Percentiles rank a stretch among this genome's conserved stretches.
Evolutionary conservation across 1,140 invertebrate species (phyloP).

Genomic region (Brachionus rubens): DNA sequence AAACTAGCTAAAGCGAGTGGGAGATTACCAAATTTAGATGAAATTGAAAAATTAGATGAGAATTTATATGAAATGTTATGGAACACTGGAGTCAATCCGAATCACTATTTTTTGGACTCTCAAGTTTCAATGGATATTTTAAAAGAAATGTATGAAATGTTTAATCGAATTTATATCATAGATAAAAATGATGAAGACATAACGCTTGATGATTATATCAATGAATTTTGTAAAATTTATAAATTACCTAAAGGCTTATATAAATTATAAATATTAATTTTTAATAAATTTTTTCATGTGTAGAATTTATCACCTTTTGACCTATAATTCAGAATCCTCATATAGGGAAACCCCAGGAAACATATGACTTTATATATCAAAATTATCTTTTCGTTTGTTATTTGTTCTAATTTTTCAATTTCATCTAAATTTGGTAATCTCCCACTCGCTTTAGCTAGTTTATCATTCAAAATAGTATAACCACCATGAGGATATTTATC

Average conservation of each 20-base stretch:
- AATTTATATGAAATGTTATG: constrained; percentile 36
- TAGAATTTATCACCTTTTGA: no score
- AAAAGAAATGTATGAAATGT: constrained; percentile 9
- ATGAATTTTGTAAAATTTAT: background rate
- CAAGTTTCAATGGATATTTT: background rate
- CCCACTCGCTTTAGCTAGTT: constrained; percentile 18
- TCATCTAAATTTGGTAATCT: constrained; percentile 8
- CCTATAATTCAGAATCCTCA: no score
- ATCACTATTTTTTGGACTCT: background rate
- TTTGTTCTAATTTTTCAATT: constrained; percentile 3
- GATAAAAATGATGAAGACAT: background rate
- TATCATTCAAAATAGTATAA: background rate
- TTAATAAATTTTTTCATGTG: no score
- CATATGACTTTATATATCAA: no score
- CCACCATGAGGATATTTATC: constrained; percentile 17
- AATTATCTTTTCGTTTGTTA: no score
- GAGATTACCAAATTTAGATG: constrained; percentile 6
- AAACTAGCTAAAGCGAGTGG: constrained; percentile 30
- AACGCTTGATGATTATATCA: background rate
- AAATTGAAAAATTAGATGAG: background rate
- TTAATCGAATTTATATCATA: background rate
- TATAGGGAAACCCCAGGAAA: no score
- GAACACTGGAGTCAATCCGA: background rate
- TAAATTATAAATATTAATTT: no score
- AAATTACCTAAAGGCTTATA: constrained; percentile 5